Evolutionary conservation across 2,888 invertebrate genomes (phyloP).

Genomic region (Cotesia congregata): DNA sequence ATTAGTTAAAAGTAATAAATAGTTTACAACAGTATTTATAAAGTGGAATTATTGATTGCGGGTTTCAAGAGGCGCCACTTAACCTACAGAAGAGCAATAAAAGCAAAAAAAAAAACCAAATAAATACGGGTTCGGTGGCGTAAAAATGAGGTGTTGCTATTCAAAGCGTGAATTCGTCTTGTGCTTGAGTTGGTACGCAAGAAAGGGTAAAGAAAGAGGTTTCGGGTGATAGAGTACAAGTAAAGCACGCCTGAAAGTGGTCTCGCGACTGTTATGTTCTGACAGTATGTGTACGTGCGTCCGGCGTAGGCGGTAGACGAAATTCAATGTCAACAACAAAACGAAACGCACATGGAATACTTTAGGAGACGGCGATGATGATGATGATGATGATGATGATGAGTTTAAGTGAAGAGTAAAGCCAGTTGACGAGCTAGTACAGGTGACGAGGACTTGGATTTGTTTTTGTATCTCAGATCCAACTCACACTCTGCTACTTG

Average conservation of each 20-base stretch:
- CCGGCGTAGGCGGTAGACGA: constrained; percentile 47
- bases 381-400: background rate
- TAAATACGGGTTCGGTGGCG: background rate
- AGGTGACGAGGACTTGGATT: background rate
- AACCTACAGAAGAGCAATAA: background rate
- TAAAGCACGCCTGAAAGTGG: constrained; percentile 17
- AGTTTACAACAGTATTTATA: background rate
- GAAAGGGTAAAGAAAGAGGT: constrained; percentile 10
- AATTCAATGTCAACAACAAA: constrained; percentile 48
- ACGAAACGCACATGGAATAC: constrained; percentile 48
- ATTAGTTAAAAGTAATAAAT: background rate
- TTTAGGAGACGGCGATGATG: constrained; percentile 24
- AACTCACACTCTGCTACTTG: background rate
- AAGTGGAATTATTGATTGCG: background rate
- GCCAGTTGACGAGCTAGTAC: background rate
- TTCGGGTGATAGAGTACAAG: constrained; percentile 14
- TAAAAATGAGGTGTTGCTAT: constrained; percentile 18
- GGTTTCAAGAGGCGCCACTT: constrained; percentile 7
- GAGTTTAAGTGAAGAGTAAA: background rate
- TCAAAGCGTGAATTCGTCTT: constrained; percentile 23
- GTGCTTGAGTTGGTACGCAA: background rate
- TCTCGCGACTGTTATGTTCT: constrained; percentile 40
- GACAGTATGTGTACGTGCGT: constrained; percentile 30
- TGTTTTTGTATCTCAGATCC: background rate
- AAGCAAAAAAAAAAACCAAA: background rate